Conservation (phyloP, 2,888 invertebrate species). For the Fragum fragum region DNA sequence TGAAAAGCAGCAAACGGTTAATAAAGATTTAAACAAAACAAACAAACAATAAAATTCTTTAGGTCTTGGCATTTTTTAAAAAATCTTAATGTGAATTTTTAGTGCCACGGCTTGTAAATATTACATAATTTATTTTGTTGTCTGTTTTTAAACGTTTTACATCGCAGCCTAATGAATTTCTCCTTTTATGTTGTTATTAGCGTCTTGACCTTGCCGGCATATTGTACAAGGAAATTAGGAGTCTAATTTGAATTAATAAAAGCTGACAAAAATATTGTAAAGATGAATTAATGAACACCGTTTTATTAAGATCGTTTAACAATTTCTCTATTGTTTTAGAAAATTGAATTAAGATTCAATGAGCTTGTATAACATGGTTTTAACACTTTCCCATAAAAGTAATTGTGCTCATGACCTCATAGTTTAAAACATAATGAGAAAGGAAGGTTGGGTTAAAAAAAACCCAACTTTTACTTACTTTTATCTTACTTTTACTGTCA, state of each 20-base stretch:
- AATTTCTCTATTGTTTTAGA: constrained; percentile 24
- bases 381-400: neutral
- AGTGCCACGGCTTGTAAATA: neutral
- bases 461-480: too few species aligned
- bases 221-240: constrained; percentile 37
- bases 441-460: too few species aligned
- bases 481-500: too few species aligned
- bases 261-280: constrained; percentile 29
- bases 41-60: too few species aligned
- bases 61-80: too few species aligned
- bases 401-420: too few species aligned
- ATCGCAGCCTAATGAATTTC: constrained; percentile 4
- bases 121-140: neutral
- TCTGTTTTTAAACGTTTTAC: constrained; percentile 12
- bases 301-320: constrained; percentile 25
- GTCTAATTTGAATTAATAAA: constrained; percentile 37
- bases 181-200: constrained; percentile 3
- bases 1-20: too few species aligned
- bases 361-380: constrained; percentile 17
- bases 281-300: constrained; percentile 38
- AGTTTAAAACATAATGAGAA: too few species aligned
- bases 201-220: constrained; percentile 1
- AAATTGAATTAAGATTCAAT: constrained; percentile 13
- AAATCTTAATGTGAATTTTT: too few species aligned
- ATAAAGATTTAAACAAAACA: too few species aligned